Evolutionary conservation across 2,113 vertebrate genomes (phyloP).

Genomic region (Microtus pennsylvanicus): DNA sequence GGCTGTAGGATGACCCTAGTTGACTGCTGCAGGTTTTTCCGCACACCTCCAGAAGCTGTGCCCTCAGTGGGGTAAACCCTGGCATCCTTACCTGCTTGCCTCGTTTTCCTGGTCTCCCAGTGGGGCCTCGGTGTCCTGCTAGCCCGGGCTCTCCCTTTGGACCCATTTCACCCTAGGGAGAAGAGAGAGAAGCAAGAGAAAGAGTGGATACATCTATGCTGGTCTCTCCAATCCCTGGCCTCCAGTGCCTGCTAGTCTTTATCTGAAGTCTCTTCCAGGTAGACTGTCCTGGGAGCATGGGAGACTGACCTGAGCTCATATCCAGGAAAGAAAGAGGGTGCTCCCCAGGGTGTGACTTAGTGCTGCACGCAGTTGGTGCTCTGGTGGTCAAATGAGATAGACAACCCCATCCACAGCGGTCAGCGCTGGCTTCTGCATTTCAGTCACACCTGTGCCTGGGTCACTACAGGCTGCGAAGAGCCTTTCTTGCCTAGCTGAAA

Average conservation of each 20-base stretch:
- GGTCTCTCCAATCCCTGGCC: neutral
- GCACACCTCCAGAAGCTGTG: neutral
- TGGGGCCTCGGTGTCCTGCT: conserved; percentile 95
- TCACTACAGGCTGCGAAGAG: neutral
- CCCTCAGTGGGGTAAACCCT: neutral
- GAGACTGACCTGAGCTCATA: neutral
- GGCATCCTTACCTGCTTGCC: conserved; percentile 93
- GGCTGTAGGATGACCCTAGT: neutral
- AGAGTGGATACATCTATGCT: neutral
- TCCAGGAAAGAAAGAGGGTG: neutral
- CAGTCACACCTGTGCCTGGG: neutral
- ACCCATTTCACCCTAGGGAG: conserved; percentile 96
- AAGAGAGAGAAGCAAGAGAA: conserved; percentile 58
- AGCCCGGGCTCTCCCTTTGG: conserved; percentile 96
- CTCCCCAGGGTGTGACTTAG: neutral
- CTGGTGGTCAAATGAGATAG: neutral
- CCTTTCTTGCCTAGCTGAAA: neutral
- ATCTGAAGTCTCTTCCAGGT: neutral
- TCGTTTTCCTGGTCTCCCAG: conserved; percentile 96
- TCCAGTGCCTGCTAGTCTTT: accelerated
- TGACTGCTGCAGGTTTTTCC: neutral
- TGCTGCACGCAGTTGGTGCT: accelerated
- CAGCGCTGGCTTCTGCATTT: neutral
- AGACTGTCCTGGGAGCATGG: neutral
- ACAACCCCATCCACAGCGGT: neutral